Base-by-base conservation (phyloP, 2,888 invertebrate genomes). In the Sabatieria punctata region DNA sequence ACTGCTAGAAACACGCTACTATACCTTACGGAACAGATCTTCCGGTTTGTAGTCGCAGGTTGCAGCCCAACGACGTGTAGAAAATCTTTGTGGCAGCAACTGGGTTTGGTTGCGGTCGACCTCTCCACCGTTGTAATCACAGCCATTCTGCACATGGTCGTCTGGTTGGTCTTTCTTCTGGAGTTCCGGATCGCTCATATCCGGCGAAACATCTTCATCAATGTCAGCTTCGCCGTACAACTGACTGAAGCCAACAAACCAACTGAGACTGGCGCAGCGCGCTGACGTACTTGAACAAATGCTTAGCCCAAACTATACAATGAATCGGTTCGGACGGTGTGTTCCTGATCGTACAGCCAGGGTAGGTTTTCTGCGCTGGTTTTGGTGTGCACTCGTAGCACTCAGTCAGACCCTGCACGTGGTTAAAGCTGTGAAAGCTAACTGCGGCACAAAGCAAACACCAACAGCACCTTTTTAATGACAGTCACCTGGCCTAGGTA, bases 291-390 rank as follows among this genome's bases (percentile, higher is more conserved):
- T 93, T 93, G 71, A 95, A 99, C 13, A 97, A 75, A 73, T 93
- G 91, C 68, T 99, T 99, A 0, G 91, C 85, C 97, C 97, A 99
- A 21, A 97, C 93, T 55, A 97, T 89, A 67, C 97, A 99, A 69
- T 99, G 97, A 56, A 97, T 91, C 0, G 88, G 88, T 67, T 97
- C 95, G 0, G 91, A 93, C 0, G 97, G 97, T 0, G 97, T 99
- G 66, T 99, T 99, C 37, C 97, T 75, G 56, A 99, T 99, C 1
- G 97, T 99, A 66, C 97, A 99, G 0, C 93, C 91, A 0, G 97
- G 95, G 70, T 79, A 99, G 4, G 84, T 80, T 66, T 88, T 91
- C 63, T 86, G 85, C 19, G 80, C 75, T 6, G 84, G 78, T 68
- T 88, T 88, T 0, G 86, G 85, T 45, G 79, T 78, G 65, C 97